Percentiles rank a stretch among this genome's conserved stretches.
Evolutionary conservation across 1,140 invertebrate genomes (phyloP).

Genomic region (Drosophila asahinai): DNA sequence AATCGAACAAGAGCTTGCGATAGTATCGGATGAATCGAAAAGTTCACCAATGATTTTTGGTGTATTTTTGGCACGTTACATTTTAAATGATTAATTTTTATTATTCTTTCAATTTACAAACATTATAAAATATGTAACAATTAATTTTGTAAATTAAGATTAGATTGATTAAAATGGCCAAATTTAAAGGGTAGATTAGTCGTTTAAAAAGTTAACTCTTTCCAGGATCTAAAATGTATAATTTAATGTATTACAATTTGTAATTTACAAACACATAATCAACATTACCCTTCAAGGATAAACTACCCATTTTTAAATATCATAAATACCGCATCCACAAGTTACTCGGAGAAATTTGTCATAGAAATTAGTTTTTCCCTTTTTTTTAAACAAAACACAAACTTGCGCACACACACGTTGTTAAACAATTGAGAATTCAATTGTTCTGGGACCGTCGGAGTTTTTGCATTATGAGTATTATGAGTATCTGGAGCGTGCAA

Average conservation of each 20-base stretch:
- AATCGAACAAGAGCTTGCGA: background rate
- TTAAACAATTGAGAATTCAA: constrained; percentile 60
- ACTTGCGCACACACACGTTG: constrained; percentile 14
- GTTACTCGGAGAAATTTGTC: constrained; percentile 59
- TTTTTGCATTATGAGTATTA: constrained; percentile 25
- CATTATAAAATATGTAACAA: too few species aligned
- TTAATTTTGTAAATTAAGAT: too few species aligned
- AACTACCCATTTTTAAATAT: background rate
- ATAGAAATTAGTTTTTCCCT: constrained; percentile 30
- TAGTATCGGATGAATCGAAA: background rate
- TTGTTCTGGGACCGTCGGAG: constrained; percentile 14
- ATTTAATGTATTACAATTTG: too few species aligned
- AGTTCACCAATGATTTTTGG: too few species aligned
- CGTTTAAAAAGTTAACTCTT: too few species aligned
- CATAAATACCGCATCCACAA: constrained; percentile 1
- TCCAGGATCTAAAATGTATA: too few species aligned
- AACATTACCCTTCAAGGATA: background rate
- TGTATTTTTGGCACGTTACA: background rate
- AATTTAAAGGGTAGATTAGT: too few species aligned
- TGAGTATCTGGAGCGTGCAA: constrained; percentile 75
- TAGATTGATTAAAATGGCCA: too few species aligned
- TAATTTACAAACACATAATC: too few species aligned
- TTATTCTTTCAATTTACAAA: too few species aligned
- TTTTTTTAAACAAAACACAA: constrained; percentile 45
- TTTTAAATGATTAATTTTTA: too few species aligned